Percentiles rank a stretch among this genome's conserved stretches.
Evolutionary conservation across 2,113 vertebrate species (phyloP).

Genomic region (Xiphias gladius): DNA sequence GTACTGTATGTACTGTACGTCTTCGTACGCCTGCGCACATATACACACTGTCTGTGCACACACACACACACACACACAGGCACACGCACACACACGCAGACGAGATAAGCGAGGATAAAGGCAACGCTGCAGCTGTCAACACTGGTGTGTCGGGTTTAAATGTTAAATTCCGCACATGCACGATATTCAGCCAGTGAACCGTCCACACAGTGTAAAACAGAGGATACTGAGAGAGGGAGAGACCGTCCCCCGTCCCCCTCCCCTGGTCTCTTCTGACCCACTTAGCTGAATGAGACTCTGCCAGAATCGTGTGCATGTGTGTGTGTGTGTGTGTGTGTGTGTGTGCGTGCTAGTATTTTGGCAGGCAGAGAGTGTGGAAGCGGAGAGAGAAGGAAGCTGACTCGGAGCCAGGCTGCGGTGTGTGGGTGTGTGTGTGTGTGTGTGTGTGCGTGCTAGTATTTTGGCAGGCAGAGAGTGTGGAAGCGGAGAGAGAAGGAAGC

Average conservation of each 20-base stretch:
- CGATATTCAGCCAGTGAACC: too few species aligned
- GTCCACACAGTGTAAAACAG: neutral
- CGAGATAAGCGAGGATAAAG: neutral
- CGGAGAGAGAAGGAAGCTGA: slow-evolving; percentile 39
- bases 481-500: slow-evolving; percentile 33
- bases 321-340: slow-evolving; percentile 5
- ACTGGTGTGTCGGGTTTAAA: neutral
- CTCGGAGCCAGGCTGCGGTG: slow-evolving; percentile 40
- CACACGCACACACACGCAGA: too few species aligned
- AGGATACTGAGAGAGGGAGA: neutral
- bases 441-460: slow-evolving; percentile 17
- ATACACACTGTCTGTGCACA: too few species aligned
- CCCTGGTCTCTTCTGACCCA: too few species aligned
- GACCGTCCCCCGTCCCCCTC: too few species aligned
- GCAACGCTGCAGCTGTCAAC: neutral
- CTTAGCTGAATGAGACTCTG: slow-evolving; percentile 46
- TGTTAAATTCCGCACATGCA: neutral
- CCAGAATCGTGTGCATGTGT: slow-evolving; percentile 37
- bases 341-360: slow-evolving; percentile 45
- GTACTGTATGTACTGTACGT: too few species aligned
- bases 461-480: slow-evolving; percentile 62
- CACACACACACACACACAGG: too few species aligned
- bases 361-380: slow-evolving; percentile 54
- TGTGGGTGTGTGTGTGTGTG: slow-evolving; percentile 24
- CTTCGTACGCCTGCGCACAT: too few species aligned